Evolutionary conservation across 2,888 invertebrate species (phyloP).

Genomic region (Andrena minutula): DNA sequence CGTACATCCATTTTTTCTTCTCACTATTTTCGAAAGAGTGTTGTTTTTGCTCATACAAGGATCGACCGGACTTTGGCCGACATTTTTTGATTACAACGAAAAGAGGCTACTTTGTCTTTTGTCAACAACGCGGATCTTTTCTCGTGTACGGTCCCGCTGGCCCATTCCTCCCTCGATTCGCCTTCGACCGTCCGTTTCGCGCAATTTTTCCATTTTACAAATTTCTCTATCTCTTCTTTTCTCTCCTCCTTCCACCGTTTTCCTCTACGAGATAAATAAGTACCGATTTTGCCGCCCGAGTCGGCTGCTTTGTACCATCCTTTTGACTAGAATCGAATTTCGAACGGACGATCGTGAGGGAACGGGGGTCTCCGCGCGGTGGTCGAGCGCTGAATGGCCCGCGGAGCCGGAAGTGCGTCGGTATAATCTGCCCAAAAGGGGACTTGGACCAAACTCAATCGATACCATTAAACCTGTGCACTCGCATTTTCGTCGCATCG

Average conservation of each 20-base stretch:
- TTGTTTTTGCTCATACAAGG: constrained; percentile 80
- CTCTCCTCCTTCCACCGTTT: neutral
- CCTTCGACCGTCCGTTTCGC: constrained; percentile 44
- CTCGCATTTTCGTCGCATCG: constrained; percentile 71
- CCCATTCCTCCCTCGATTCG: constrained; percentile 46
- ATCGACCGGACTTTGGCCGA: constrained; percentile 76
- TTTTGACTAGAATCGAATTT: constrained; percentile 85
- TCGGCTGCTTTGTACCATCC: constrained; percentile 83
- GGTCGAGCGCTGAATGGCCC: constrained; percentile 54
- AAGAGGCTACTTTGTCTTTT: constrained; percentile 83
- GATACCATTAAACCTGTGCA: constrained; percentile 80
- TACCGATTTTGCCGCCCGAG: constrained; percentile 81
- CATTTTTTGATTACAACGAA: constrained; percentile 81
- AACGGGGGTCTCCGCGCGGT: constrained; percentile 19
- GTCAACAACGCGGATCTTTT: constrained; percentile 83
- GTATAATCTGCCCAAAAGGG: constrained; percentile 84
- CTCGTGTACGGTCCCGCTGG: constrained; percentile 77
- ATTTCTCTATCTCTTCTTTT: constrained; percentile 28
- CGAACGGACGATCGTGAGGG: constrained; percentile 71
- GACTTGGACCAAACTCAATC: constrained; percentile 84
- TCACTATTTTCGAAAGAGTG: constrained; percentile 80
- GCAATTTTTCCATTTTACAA: constrained; percentile 24
- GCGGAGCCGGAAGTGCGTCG: constrained; percentile 83
- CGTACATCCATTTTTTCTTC: constrained; percentile 83
- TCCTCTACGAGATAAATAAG: constrained; percentile 74